Conservation (phyloP, 2,113 vertebrate genomes). For the Enhydra lutris region DNA sequence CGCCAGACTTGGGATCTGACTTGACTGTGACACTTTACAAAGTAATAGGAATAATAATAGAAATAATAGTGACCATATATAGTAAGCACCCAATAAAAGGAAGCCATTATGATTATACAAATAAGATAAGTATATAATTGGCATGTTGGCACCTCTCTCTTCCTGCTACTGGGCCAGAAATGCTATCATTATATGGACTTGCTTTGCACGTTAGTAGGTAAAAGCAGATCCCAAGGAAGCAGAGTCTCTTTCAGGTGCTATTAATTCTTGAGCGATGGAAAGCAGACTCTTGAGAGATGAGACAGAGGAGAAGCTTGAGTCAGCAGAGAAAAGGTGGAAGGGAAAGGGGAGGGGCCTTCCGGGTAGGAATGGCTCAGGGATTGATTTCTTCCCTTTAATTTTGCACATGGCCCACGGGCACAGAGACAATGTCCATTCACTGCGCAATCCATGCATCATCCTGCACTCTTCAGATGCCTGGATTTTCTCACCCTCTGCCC, state of each 20-base stretch:
- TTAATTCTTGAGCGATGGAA: not conserved
- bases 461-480: not conserved
- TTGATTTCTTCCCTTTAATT: not conserved
- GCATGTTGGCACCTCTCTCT: not conserved
- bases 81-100: constrained; percentile 5
- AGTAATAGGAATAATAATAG: constrained; percentile 6
- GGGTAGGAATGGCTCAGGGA: not conserved
- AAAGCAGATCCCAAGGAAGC: not conserved
- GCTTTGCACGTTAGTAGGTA: not conserved
- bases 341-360: not conserved
- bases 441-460: rapidly evolving
- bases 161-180: not conserved
- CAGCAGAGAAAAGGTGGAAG: not conserved
- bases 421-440: not conserved
- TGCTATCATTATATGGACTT: not conserved
- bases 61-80: not conserved
- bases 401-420: not conserved
- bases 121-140: constrained; percentile 20
- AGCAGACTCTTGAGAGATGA: not conserved
- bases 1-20: not conserved
- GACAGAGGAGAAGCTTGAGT: not conserved
- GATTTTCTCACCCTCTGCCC: not conserved
- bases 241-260: not conserved
- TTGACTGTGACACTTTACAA: constrained; percentile 5
- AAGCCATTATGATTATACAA: constrained; percentile 13